A percentile compares a stretch with the other conserved stretches of the same genome.
Conservation (phyloP, 1,140 invertebrate genomes). For the Cecropterus lyciades region DNA sequence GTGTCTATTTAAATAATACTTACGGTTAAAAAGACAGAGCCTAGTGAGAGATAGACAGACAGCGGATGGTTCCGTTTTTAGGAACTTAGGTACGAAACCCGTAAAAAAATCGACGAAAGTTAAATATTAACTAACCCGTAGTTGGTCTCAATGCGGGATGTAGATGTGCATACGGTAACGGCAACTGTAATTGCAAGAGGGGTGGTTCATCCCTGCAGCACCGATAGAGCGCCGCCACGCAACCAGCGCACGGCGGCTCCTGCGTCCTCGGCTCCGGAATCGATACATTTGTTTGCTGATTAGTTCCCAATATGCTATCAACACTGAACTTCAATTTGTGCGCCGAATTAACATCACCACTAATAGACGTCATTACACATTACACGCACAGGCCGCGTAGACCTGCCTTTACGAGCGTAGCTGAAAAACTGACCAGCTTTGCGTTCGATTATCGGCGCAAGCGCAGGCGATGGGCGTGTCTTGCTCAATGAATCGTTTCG, state of each 20-base stretch:
- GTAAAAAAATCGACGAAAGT: too few relatives aligned
- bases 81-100: too few relatives aligned
- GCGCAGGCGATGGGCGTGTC: conserved; percentile 71
- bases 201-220: conserved; percentile 76
- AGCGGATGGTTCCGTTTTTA: too few relatives aligned
- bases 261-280: conserved; percentile 49
- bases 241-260: conserved; percentile 74
- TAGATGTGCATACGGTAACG: conserved; percentile 69
- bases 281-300: conserved; percentile 48
- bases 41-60: too few relatives aligned
- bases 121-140: conserved; percentile 52
- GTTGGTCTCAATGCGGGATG: conserved; percentile 74
- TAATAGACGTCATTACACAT: conserved; percentile 71
- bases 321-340: conserved; percentile 79
- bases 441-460: conserved; percentile 51
- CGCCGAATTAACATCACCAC: conserved; percentile 60
- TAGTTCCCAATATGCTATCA: conserved; percentile 71
- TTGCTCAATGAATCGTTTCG: conserved; percentile 39
- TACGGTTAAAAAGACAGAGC: too few relatives aligned
- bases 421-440: conserved; percentile 68
- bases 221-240: conserved; percentile 72
- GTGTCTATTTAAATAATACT: too few relatives aligned
- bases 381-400: conserved; percentile 42
- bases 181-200: conserved; percentile 63
- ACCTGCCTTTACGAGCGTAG: conserved; percentile 51